Conservation (phyloP, 2,113 vertebrate genomes). For the Notarius quadriscutis region DNA sequence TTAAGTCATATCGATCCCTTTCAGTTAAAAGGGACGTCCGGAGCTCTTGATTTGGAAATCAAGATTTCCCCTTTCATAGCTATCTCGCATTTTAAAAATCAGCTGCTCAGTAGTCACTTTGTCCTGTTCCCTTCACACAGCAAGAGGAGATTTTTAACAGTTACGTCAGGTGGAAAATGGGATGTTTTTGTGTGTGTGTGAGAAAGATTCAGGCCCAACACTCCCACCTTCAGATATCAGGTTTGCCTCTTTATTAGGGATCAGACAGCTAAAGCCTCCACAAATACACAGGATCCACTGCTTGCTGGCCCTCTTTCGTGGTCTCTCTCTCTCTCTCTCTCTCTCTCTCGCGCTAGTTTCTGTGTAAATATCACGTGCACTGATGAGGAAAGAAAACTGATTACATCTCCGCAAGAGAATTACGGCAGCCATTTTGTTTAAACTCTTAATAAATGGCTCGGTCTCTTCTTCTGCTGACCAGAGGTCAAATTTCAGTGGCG, state of each 20-base stretch:
- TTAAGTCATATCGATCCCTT: conserved; percentile 84
- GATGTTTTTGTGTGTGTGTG: conserved; percentile 20
- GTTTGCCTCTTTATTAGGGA: conserved; percentile 67
- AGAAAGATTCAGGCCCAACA: conserved; percentile 46
- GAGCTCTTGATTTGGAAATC: conserved; percentile 14
- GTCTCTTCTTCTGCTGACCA: conserved; percentile 46
- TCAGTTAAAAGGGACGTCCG: conserved; percentile 70
- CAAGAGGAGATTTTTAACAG: conserved; percentile 48
- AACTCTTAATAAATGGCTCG: conserved; percentile 62
- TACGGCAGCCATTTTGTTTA: conserved; percentile 70
- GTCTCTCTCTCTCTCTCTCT: background rate
- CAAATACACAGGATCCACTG: conserved; percentile 60
- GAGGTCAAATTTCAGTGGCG: conserved; percentile 24
- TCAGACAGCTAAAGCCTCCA: conserved; percentile 63
- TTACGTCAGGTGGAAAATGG: conserved; percentile 48
- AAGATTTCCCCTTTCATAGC: background rate
- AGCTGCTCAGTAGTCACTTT: conserved; percentile 7
- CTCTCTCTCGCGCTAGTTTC: conserved; percentile 50
- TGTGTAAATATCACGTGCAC: conserved; percentile 69
- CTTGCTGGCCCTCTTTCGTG: conserved; percentile 36
- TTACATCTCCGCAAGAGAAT: conserved; percentile 59
- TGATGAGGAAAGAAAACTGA: conserved; percentile 63
- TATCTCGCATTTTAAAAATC: background rate
- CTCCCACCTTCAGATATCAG: conserved; percentile 61
- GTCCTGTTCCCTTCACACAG: conserved; percentile 34